Evolutionary conservation across 2,888 invertebrate genomes (phyloP).

Genomic region (Hyles lineata): DNA sequence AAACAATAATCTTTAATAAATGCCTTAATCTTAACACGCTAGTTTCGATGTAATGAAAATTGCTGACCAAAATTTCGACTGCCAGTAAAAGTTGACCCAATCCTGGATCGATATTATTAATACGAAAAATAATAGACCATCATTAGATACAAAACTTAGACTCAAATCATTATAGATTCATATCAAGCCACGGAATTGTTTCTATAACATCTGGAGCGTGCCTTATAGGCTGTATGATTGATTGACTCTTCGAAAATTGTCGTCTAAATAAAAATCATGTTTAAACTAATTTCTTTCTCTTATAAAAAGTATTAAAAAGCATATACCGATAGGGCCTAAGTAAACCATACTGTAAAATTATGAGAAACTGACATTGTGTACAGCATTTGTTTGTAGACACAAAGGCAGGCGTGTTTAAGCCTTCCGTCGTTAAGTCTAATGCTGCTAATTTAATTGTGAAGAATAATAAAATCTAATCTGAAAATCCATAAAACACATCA

Average conservation of each 20-base stretch:
- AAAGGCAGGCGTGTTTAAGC: no score
- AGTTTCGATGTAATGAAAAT: background rate
- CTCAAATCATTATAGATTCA: background rate
- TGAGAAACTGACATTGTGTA: background rate
- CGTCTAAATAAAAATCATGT: background rate
- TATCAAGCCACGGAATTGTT: no score
- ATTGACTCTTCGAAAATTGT: background rate
- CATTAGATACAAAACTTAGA: background rate
- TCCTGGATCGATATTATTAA: background rate
- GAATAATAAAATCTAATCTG: background rate
- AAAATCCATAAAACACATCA: background rate
- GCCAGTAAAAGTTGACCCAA: constrained; percentile 1
- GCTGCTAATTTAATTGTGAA: no score
- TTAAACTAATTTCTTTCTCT: background rate
- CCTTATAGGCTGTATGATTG: background rate
- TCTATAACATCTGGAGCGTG: no score
- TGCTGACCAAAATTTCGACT: constrained; percentile 18
- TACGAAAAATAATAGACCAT: background rate
- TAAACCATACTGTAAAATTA: constrained; percentile 8
- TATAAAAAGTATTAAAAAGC: constrained; percentile 22
- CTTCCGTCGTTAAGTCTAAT: no score
- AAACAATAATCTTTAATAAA: constrained; percentile 15
- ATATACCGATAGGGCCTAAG: constrained; percentile 6
- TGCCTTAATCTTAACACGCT: background rate
- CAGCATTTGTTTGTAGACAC: no score